Evolutionary conservation across 35 echinoderm and acorn worm genomes (phyloP).

Genomic region (Patiria miniata): DNA sequence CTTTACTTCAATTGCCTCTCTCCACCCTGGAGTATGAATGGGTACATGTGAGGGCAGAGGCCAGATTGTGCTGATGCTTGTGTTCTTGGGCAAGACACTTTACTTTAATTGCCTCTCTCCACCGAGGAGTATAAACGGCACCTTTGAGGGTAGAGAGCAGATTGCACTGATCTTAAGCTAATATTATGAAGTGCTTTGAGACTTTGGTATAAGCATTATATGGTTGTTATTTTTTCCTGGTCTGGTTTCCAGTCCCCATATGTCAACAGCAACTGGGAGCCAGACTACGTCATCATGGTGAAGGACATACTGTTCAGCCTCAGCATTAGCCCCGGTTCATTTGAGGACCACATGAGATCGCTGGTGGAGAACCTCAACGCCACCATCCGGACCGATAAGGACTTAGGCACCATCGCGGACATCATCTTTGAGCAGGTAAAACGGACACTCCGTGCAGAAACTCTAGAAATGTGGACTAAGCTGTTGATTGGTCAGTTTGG

Average conservation of each 20-base stretch:
- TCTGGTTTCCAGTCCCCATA: not conserved
- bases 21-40: no score
- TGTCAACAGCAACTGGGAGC: conserved; percentile 3
- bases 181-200: no score
- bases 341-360: conserved; percentile 62
- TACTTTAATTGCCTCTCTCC: no score
- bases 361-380: conserved; percentile 49
- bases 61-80: no score
- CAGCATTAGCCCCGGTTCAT: conserved; percentile 48
- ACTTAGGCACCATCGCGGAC: conserved; percentile 57
- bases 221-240: not conserved
- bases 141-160: no score
- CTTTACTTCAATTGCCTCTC: no score
- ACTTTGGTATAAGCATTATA: no score
- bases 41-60: no score
- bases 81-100: no score
- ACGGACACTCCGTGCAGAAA: not conserved
- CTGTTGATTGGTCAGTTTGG: not conserved
- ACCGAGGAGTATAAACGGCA: no score
- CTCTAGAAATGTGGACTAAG: not conserved
- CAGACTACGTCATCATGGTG: not conserved
- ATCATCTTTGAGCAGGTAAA: conserved; percentile 84
- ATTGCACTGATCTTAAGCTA: no score
- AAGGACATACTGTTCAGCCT: conserved; percentile 62
- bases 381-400: conserved; percentile 23